These are phyloP conservation scores for Erynnis tages DNA, from an alignment of 2,888 invertebrate genomes.

Conservation along the genomic window DNA sequence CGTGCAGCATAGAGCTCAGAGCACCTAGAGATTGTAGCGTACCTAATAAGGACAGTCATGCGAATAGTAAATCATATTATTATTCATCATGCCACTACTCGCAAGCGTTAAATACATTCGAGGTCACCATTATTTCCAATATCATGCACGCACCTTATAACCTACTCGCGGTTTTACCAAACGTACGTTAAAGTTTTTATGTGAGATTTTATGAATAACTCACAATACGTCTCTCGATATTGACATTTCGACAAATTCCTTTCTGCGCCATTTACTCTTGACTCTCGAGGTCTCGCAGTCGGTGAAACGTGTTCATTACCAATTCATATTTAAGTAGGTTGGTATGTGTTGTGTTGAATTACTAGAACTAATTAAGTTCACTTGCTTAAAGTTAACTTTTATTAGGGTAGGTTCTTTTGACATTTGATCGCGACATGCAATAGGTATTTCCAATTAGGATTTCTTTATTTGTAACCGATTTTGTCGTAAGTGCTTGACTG, in stretches of 20 bases:
- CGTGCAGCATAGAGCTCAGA: no score
- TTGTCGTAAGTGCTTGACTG: background rate
- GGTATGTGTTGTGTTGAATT: background rate
- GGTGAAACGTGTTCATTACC: slow-evolving; percentile 40
- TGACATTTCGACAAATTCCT: slow-evolving; percentile 47
- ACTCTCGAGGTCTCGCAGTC: slow-evolving; percentile 42
- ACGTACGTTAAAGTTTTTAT: slow-evolving; percentile 34
- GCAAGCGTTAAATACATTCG: slow-evolving; percentile 6
- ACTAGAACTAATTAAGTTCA: background rate
- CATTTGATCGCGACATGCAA: background rate
- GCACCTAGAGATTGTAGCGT: no score
- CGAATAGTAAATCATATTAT: slow-evolving; percentile 2
- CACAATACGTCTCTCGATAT: slow-evolving; percentile 35
- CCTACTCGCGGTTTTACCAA: slow-evolving; percentile 28
- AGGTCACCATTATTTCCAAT: slow-evolving; percentile 17
- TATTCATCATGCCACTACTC: background rate
- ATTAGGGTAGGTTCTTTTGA: background rate
- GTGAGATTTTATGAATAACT: slow-evolving; percentile 32
- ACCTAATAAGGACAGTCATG: background rate
- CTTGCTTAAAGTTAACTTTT: background rate
- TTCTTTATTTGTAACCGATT: no score
- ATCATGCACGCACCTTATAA: background rate
- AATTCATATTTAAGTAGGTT: slow-evolving; percentile 26
- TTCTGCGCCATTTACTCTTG: slow-evolving; percentile 41
- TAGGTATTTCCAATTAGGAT: no score